Conservation (phyloP, 1,140 invertebrate genomes). For the Aethina tumida region DNA sequence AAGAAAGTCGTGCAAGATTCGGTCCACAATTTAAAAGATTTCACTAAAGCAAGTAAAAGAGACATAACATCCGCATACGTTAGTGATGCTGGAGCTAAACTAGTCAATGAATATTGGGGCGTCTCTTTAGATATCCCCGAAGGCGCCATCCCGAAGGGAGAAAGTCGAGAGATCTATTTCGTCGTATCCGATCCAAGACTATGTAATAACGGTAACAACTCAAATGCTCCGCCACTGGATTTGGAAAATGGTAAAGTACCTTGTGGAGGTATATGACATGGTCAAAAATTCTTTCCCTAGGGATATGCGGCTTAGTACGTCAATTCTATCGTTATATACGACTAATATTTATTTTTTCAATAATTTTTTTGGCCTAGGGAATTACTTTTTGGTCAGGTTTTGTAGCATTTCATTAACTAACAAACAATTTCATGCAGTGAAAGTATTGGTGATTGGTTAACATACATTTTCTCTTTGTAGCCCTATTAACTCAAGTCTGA, state of each 20-base stretch:
- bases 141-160: conserved; percentile 70
- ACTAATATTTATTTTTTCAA: no score
- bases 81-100: conserved; percentile 66
- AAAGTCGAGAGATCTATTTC: conserved; percentile 88
- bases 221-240: conserved; percentile 74
- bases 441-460: no score
- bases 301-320: no score
- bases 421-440: no score
- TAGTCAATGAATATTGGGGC: conserved; percentile 79
- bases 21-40: conserved; percentile 16
- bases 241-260: conserved; percentile 68
- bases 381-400: no score
- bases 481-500: no score
- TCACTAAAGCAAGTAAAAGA: conserved; percentile 25
- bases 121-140: conserved; percentile 81
- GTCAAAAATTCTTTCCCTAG: no score
- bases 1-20: no score
- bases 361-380: no score
- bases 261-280: not conserved
- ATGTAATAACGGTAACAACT: conserved; percentile 59
- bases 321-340: no score
- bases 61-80: conserved; percentile 58
- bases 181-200: conserved; percentile 70
- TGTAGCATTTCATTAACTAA: no score
- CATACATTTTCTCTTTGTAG: no score